Evolutionary conservation across 2,888 invertebrate genomes (phyloP).

Genomic region (Drosophila algonquin): DNA sequence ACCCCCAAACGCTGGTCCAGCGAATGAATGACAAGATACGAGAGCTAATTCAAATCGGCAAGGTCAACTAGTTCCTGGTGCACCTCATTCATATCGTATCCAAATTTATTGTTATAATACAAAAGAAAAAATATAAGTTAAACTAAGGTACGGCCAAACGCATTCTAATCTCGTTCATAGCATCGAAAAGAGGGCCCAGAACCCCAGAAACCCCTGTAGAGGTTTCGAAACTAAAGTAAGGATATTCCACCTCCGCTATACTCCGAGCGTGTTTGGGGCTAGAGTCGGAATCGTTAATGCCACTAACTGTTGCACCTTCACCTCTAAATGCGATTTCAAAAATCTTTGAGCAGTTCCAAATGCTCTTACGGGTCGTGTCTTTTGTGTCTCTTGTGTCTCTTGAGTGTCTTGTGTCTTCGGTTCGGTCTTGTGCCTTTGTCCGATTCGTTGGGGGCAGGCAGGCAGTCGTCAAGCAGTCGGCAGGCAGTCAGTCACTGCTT

Average conservation of each 20-base stretch:
- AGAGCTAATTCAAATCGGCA: conserved; percentile 85
- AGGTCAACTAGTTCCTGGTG: conserved; percentile 49
- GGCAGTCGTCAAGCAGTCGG: conserved; percentile 29
- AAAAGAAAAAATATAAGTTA: conserved; percentile 84
- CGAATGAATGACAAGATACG: conserved; percentile 82
- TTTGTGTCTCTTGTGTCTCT: background rate
- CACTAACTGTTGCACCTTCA: conserved; percentile 54
- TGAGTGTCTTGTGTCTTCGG: background rate
- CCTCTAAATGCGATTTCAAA: conserved; percentile 77
- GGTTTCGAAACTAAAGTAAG: conserved; percentile 33
- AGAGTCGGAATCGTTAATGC: too few relatives aligned
- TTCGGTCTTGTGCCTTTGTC: conserved; percentile 7
- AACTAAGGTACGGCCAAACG: background rate
- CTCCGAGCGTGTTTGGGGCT: too few relatives aligned
- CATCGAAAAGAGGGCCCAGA: conserved; percentile 74
- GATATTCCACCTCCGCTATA: too few relatives aligned
- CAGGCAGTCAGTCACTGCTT: conserved; percentile 48
- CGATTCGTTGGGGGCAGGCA: conserved; percentile 1
- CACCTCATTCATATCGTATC: too few relatives aligned
- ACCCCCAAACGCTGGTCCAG: conserved; percentile 89
- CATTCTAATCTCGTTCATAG: conserved; percentile 49
- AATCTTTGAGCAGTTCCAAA: conserved; percentile 76
- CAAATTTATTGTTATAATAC: too few relatives aligned
- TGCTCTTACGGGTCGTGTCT: conserved; percentile 58
- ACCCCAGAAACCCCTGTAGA: conserved; percentile 18